phyloP scores from a whole-genome alignment of 2,797 vertebrate genomes.

The Pogonophryne albipinna region DNA sequence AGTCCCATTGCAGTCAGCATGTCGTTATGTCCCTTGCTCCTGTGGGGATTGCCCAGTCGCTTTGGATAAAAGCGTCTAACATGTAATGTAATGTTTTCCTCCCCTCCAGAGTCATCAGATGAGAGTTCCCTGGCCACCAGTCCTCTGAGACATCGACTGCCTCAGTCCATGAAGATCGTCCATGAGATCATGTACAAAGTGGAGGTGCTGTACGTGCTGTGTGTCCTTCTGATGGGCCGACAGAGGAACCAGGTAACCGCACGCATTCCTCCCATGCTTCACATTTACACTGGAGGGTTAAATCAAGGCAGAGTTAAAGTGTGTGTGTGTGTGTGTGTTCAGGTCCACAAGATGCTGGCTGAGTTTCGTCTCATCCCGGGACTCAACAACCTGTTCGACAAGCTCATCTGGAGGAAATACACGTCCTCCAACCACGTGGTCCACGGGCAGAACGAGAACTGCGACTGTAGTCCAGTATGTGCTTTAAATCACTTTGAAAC shows the following conservation, averaged over 20 bases:
- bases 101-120: conserved; percentile 91
- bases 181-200: conserved; percentile 99
- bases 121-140: conserved; percentile 92
- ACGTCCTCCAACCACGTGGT: conserved; percentile 92
- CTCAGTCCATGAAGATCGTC: conserved; percentile 99
- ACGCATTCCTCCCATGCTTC: background rate
- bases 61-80: too few species aligned
- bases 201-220: conserved; percentile 97
- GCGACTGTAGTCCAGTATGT: conserved; percentile 98
- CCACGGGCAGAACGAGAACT: conserved; percentile 97
- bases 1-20: too few species aligned
- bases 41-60: too few species aligned
- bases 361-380: conserved; percentile 97
- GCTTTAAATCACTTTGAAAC: background rate
- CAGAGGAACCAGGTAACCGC: conserved; percentile 95
- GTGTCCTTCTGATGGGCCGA: conserved; percentile 96
- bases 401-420: conserved; percentile 98
- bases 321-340: conserved; percentile 10
- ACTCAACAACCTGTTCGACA: conserved; percentile 99
- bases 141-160: conserved; percentile 91
- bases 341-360: conserved; percentile 99
- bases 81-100: background rate
- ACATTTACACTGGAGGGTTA: background rate
- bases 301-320: background rate
- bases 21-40: too few species aligned